Base-by-base conservation (phyloP, 2,888 invertebrate genomes). In the Leptogaster cylindrica region DNA sequence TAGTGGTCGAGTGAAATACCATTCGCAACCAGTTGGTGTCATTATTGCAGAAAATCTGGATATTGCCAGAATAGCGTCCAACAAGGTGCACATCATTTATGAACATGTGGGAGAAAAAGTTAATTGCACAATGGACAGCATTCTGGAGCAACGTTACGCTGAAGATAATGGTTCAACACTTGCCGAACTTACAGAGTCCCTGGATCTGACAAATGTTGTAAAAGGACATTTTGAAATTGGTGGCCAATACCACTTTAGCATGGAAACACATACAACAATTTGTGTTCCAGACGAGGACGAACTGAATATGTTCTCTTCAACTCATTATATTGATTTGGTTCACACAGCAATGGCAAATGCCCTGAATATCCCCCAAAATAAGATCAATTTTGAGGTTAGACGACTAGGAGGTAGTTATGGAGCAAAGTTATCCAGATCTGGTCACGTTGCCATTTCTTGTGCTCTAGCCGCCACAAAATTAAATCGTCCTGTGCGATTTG, bases 401-500 rank as follows among this genome's bases (percentile, higher is more conserved):
- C 65, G 71, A 41, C 72, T 92, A 2, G 93, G 93, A 4, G 93
- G 93, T 7, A 89, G 81, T 0, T 93, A 89, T 77, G 93, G 93
- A 0, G 84, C 83, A 0, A 93, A 93, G 68, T 5, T 92, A 58
- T 84, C 86, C 0, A 84, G 92, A 4, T 78, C 84, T 4, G 78
- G 82, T 10, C 81, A 85, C 6, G 76, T 87, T 0, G 84, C 89
- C 0, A 83, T 86, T 23, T 89, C 89, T 0, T 87, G 89, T 68
- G 88, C 91, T 0, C 75, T 95, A 8, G 92, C 88, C 0, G 87
- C 90, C 0, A 78, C 86, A 70, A 77, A 76, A 55, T 72, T 79
- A 0, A 77, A 84, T 72, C 83, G 86, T 52, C 91, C 93, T 0
- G 88, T 91, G 0, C 84, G 91, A 20, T 85, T 94, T 68, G 84